Conservation (phyloP, 2,888 invertebrate genomes). For the Exocentrus adspersus region DNA sequence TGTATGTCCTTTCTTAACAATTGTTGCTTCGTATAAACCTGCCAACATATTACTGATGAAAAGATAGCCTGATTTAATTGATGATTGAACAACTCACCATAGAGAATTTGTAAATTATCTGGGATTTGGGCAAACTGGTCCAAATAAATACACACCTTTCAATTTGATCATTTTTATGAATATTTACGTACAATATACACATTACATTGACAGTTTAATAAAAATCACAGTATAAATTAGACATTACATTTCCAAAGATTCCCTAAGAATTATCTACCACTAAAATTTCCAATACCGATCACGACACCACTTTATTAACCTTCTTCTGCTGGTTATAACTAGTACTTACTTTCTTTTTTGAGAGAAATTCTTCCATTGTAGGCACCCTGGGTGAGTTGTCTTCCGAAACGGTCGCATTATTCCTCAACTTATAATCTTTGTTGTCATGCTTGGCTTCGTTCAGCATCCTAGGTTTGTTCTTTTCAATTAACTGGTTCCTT, state of each 20-base stretch:
- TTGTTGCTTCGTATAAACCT: conserved; percentile 44
- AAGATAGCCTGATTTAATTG: not conserved
- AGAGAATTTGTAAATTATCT: too few relatives aligned
- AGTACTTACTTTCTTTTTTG: conserved; percentile 61
- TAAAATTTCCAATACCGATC: conserved; percentile 17
- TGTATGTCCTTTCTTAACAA: conserved; percentile 34
- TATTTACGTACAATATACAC: conserved; percentile 2
- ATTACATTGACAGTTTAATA: not conserved
- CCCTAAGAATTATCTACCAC: not conserved
- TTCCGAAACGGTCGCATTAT: conserved; percentile 50
- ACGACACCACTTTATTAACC: conserved; percentile 47
- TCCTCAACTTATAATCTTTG: conserved; percentile 12
- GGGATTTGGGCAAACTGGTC: too few relatives aligned
- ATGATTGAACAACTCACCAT: conserved; percentile 4
- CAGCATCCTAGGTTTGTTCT: conserved; percentile 56
- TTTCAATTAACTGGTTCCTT: conserved; percentile 63
- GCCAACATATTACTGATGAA: conserved; percentile 13
- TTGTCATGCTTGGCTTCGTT: conserved; percentile 50
- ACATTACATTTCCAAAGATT: conserved; percentile 10
- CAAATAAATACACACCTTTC: too few relatives aligned
- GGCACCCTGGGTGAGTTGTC: conserved; percentile 65
- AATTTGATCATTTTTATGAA: conserved; percentile 5
- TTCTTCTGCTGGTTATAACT: conserved; percentile 45
- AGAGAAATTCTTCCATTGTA: conserved; percentile 68
- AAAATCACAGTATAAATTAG: not conserved